Percentiles rank a stretch among this genome's conserved stretches.
phyloP scores from a whole-genome alignment of 2,797 vertebrate species.

The Xenops minutus region DNA sequence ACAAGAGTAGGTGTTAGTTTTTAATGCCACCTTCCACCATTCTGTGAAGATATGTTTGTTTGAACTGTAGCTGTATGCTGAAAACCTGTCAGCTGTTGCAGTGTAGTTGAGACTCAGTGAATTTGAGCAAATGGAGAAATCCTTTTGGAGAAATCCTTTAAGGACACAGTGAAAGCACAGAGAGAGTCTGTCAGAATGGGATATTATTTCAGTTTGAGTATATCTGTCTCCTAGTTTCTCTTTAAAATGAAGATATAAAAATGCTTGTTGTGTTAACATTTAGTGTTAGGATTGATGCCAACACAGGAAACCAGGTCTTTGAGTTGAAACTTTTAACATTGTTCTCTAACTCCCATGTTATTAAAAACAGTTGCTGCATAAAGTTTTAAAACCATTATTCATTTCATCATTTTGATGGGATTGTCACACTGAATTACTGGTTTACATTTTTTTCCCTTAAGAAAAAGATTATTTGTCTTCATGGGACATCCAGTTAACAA shows the following conservation, averaged over 20 bases:
- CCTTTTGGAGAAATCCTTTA: background rate
- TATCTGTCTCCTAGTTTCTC: constrained; percentile 14
- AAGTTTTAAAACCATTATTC: constrained; percentile 14
- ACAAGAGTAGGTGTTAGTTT: background rate
- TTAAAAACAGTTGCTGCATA: background rate
- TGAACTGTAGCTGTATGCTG: background rate
- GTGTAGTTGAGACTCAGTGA: background rate
- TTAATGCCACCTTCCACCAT: background rate
- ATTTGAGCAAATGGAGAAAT: background rate
- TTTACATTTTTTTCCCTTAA: constrained; percentile 18
- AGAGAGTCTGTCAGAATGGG: background rate
- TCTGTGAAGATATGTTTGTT: background rate
- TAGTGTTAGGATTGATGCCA: background rate
- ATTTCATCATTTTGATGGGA: constrained; percentile 37
- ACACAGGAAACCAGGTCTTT: constrained; percentile 51
- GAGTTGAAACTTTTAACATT: constrained; percentile 21
- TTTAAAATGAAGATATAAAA: constrained; percentile 50
- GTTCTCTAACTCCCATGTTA: background rate
- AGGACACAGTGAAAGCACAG: background rate
- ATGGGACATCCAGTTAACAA: background rate
- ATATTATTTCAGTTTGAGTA: constrained; percentile 2
- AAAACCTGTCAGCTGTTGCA: background rate
- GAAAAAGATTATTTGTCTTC: constrained; percentile 5
- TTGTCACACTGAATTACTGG: constrained; percentile 4
- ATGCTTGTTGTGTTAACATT: constrained; percentile 33